phyloP scores from a whole-genome alignment of 2,888 invertebrate genomes.

The Eupeodes latifasciatus region DNA sequence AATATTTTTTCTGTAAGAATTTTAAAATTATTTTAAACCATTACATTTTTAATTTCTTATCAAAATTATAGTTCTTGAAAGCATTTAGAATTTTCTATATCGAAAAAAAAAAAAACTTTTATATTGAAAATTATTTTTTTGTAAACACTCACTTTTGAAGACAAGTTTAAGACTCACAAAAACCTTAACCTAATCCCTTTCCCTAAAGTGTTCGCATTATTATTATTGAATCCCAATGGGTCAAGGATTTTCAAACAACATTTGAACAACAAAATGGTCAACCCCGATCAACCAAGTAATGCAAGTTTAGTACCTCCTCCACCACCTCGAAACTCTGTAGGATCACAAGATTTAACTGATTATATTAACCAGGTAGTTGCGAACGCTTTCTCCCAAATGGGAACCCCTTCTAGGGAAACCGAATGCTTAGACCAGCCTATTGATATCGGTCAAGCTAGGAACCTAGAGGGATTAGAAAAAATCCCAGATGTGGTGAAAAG shows the following conservation, averaged over 20 bases:
- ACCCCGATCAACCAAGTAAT: too few relatives aligned
- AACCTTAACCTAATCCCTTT: too few relatives aligned
- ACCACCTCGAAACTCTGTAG: too few relatives aligned
- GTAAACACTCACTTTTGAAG: too few relatives aligned
- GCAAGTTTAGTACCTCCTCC: too few relatives aligned
- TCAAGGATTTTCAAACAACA: too few relatives aligned
- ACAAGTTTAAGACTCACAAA: too few relatives aligned
- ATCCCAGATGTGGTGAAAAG: slow-evolving; percentile 56
- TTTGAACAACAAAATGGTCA: too few relatives aligned
- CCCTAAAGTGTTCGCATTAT: too few relatives aligned
- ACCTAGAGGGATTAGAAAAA: slow-evolving; percentile 18
- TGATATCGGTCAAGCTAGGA: slow-evolving; percentile 50
- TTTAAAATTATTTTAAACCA: not conserved
- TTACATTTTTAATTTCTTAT: not conserved
- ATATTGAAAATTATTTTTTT: too few relatives aligned
- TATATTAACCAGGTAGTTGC: not conserved
- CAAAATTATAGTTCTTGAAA: not conserved
- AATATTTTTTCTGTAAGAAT: not conserved
- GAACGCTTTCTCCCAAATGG: not conserved
- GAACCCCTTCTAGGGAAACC: not conserved
- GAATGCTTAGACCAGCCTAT: not conserved
- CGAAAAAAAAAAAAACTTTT: too few relatives aligned
- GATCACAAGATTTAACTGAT: not conserved
- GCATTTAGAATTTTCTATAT: not conserved
- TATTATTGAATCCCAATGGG: too few relatives aligned